Evolutionary conservation across 2,797 vertebrate species (phyloP).

Genomic region (Australoheros facetus): DNA sequence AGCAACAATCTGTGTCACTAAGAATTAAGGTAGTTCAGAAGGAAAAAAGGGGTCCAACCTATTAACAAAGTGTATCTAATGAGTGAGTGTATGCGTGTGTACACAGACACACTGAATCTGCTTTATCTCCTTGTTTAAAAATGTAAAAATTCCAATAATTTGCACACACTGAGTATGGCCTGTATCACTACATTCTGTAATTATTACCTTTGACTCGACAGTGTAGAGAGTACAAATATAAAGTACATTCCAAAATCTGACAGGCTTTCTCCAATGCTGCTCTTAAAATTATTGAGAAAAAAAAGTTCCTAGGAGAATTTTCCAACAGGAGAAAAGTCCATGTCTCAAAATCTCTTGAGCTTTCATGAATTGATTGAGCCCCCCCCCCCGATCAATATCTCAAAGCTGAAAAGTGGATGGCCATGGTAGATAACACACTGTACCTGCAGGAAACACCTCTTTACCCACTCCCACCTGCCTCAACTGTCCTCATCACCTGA

Average conservation of each 20-base stretch:
- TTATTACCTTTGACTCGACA: background rate
- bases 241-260: background rate
- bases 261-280: background rate
- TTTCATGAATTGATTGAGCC: conserved; percentile 11
- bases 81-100: no score
- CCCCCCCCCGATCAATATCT: background rate
- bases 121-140: no score
- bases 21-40: background rate
- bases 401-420: conserved; percentile 1
- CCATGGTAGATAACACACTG: conserved; percentile 26
- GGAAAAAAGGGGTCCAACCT: background rate
- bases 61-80: no score
- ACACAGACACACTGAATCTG: no score
- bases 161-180: background rate
- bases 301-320: background rate
- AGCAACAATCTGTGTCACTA: no score
- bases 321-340: background rate
- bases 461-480: background rate
- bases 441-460: conserved; percentile 13
- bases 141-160: no score
- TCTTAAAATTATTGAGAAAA: background rate
- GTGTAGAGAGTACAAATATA: background rate
- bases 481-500: conserved; percentile 5
- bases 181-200: background rate
- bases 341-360: conserved; percentile 14